phyloP scores from a whole-genome alignment of 2,888 invertebrate species.

The Drosophila hamatofila region DNA sequence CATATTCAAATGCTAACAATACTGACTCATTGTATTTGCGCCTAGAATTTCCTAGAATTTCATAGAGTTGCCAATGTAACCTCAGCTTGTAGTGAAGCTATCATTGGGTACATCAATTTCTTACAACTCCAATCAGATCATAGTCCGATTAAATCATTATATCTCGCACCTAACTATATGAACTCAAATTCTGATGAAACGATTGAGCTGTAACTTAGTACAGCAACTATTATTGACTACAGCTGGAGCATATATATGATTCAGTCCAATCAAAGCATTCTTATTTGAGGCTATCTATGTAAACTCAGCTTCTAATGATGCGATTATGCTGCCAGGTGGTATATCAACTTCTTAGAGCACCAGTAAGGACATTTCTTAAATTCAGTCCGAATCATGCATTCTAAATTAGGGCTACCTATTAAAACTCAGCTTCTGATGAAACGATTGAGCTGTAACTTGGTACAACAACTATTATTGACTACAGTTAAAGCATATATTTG shows the following conservation, averaged over 20 bases:
- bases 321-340: neutral
- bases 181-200: neutral
- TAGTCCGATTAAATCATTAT: too few relatives aligned
- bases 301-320: neutral
- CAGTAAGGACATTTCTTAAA: neutral
- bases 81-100: neutral
- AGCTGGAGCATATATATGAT: neutral
- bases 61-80: neutral
- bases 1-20: neutral
- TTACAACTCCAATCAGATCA: neutral
- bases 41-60: neutral
- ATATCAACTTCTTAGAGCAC: rapidly evolving
- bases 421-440: neutral
- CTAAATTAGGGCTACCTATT: neutral
- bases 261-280: neutral
- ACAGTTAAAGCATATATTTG: neutral
- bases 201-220: neutral
- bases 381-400: neutral
- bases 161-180: neutral
- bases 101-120: neutral
- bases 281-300: neutral
- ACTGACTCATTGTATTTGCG: neutral
- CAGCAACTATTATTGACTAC: too few relatives aligned
- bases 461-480: too few relatives aligned
- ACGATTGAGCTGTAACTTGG: neutral